Conservation (phyloP, 2,888 invertebrate genomes). For the Ormyrus thymus region DNA sequence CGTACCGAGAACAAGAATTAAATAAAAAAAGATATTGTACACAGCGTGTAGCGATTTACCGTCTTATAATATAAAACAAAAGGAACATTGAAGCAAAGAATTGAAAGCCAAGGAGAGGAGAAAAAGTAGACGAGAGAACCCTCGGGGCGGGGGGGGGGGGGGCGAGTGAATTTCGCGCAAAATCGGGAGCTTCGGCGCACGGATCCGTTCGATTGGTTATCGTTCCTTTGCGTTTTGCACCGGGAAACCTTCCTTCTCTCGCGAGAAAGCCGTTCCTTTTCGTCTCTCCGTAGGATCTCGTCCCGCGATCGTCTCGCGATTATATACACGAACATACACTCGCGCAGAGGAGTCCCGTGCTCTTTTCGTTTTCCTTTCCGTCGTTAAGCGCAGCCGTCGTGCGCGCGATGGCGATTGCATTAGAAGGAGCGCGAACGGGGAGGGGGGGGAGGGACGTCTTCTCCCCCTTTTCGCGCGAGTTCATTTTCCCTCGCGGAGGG, state of each 20-base stretch:
- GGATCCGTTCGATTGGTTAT: neutral
- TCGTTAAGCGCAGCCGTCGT: constrained; percentile 31
- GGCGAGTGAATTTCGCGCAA: neutral
- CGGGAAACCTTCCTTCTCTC: neutral
- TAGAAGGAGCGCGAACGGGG: neutral
- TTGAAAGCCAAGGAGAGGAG: constrained; percentile 5
- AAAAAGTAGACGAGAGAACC: neutral
- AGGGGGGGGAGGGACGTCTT: neutral
- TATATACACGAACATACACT: constrained; percentile 1
- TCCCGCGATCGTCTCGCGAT: constrained; percentile 35
- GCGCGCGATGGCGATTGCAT: constrained; percentile 39
- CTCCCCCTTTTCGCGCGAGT: constrained; percentile 18
- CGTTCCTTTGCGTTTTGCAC: neutral
- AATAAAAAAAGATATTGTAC: constrained; percentile 40
- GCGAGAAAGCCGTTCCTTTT: neutral
- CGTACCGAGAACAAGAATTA: constrained; percentile 20
- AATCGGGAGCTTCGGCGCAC: neutral
- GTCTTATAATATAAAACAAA: constrained; percentile 23
- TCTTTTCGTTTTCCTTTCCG: constrained; percentile 8
- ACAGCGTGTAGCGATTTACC: constrained; percentile 38
- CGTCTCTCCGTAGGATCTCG: constrained; percentile 7
- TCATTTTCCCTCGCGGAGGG: constrained; percentile 15
- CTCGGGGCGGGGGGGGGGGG: neutral
- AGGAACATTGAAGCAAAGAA: constrained; percentile 16
- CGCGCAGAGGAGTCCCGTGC: neutral